phyloP scores from a whole-genome alignment of 2,113 vertebrate genomes.

The Xerus inauris region DNA sequence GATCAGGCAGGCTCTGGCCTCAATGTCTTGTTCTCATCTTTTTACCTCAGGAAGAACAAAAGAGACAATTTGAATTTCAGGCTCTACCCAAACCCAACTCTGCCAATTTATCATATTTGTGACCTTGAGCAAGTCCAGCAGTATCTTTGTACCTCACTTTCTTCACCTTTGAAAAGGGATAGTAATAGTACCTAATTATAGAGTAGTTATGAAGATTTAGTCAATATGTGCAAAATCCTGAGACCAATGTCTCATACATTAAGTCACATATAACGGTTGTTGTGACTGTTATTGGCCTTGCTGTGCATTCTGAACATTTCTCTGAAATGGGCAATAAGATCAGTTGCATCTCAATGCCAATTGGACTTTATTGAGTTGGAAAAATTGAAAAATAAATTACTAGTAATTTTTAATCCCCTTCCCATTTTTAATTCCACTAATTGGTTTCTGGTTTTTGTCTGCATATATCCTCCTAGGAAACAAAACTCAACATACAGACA shows the following conservation, averaged over 20 bases:
- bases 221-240: not conserved
- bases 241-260: not conserved
- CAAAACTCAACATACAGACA: not conserved
- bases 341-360: not conserved
- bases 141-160: not conserved
- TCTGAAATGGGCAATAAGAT: not conserved
- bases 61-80: not conserved
- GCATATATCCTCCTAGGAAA: not conserved
- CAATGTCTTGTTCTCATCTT: not conserved
- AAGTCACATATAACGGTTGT: not conserved
- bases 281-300: not conserved
- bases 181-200: not conserved
- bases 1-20: not conserved
- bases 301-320: not conserved
- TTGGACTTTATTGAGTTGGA: not conserved
- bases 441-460: not conserved
- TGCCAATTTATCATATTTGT: not conserved
- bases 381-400: not conserved
- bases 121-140: not conserved
- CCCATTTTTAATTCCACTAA: not conserved
- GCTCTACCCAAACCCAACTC: not conserved
- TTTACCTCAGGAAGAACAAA: not conserved
- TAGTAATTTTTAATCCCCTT: not conserved
- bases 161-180: not conserved
- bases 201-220: not conserved